Evolutionary conservation across 2,888 invertebrate genomes (phyloP).

Genomic region (Xestia xanthographa): DNA sequence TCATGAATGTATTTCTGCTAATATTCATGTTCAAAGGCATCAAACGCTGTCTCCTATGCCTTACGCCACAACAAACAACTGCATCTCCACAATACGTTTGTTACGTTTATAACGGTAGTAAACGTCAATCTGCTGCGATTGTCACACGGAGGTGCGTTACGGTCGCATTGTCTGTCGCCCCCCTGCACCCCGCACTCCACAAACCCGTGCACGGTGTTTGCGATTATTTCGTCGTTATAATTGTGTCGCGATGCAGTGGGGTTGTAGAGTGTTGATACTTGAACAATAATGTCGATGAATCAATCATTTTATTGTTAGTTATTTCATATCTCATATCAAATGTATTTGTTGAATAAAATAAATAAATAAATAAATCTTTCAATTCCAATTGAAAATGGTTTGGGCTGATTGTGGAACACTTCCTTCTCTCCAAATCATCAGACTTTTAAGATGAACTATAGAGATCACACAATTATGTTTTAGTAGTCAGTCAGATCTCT

Average conservation of each 20-base stretch:
- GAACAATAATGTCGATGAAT: slow-evolving; percentile 35
- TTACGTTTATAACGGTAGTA: slow-evolving; percentile 80
- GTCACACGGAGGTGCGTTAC: slow-evolving; percentile 60
- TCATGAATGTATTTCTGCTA: background rate
- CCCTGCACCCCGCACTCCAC: background rate
- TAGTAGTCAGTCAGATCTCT: background rate
- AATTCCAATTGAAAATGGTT: no score
- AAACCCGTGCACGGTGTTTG: background rate
- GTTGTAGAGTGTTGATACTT: slow-evolving; percentile 48
- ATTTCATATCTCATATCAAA: no score
- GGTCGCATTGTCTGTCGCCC: slow-evolving; percentile 40
- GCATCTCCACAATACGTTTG: slow-evolving; percentile 72
- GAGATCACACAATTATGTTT: background rate
- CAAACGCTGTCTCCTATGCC: slow-evolving; percentile 13
- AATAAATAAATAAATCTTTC: no score
- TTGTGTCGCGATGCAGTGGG: slow-evolving; percentile 23
- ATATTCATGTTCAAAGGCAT: background rate
- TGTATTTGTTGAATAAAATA: no score
- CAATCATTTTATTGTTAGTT: slow-evolving; percentile 12
- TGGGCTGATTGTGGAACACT: background rate
- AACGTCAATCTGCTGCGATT: slow-evolving; percentile 78
- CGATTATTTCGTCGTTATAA: slow-evolving; percentile 59
- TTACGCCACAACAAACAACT: slow-evolving; percentile 30
- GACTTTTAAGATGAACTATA: background rate
- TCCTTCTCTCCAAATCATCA: background rate